A percentile compares a stretch with the other conserved stretches of the same genome.
These are phyloP conservation scores for Masnerella sp. DNA, from an alignment of 2,888 invertebrate species.

Conservation along the genomic window DNA sequence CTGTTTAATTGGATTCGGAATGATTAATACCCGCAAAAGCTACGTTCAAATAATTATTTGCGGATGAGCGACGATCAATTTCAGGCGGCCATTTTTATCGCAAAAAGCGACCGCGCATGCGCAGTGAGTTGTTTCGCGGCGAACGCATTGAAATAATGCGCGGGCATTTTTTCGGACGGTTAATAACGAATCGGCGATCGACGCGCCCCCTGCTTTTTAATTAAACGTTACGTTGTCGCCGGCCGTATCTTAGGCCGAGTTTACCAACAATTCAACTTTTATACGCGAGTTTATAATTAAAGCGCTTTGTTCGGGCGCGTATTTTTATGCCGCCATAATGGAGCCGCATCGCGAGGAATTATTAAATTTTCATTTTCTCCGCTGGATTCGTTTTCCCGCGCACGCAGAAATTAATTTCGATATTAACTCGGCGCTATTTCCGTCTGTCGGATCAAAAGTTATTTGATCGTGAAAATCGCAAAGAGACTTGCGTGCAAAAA, in stretches of 20 bases:
- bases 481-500: neutral
- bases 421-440: constrained; percentile 10
- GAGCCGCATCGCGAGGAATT: constrained; percentile 9
- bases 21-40: constrained; percentile 47
- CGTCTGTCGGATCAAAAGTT: neutral
- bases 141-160: constrained; percentile 44
- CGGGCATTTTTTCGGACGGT: too few relatives aligned
- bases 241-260: constrained; percentile 20
- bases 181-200: constrained; percentile 28
- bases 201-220: constrained; percentile 21
- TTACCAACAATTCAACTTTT: constrained; percentile 35
- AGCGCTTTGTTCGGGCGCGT: constrained; percentile 22
- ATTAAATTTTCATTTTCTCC: constrained; percentile 36
- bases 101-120: constrained; percentile 11
- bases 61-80: constrained; percentile 38
- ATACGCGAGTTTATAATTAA: constrained; percentile 40
- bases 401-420: constrained; percentile 21
- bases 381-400: neutral
- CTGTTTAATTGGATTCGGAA: constrained; percentile 48
- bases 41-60: constrained; percentile 44
- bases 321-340: constrained; percentile 27
- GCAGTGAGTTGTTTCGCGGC: constrained; percentile 36
- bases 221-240: constrained; percentile 24
- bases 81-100: constrained; percentile 28
- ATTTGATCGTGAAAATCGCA: neutral